Evolutionary conservation across 2,797 vertebrate genomes (phyloP).

Genomic region (Iguana delicatissima): DNA sequence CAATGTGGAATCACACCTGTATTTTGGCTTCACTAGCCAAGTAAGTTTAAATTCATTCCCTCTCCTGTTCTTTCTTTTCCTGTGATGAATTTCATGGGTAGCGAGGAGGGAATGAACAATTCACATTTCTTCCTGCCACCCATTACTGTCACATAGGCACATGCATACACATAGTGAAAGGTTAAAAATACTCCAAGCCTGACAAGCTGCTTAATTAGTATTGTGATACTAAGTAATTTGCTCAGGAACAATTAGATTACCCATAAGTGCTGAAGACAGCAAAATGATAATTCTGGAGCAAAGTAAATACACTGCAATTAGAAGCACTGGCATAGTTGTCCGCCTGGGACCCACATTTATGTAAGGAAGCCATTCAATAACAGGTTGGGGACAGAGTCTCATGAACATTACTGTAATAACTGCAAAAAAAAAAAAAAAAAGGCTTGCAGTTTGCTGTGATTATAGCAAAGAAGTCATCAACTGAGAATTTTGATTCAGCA

Average conservation of each 20-base stretch:
- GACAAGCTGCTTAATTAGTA: slow-evolving; percentile 23
- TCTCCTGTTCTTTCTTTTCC: not conserved
- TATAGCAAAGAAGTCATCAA: slow-evolving; percentile 53
- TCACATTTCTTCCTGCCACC: not conserved
- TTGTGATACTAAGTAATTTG: slow-evolving; percentile 53
- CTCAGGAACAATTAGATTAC: slow-evolving; percentile 54
- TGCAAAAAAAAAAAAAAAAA: slow-evolving; percentile 43
- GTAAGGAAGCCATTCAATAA: slow-evolving; percentile 55
- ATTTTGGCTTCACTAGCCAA: not conserved
- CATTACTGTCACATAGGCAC: not conserved
- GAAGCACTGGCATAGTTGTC: slow-evolving; percentile 36
- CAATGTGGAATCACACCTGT: not conserved
- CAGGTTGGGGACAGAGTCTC: slow-evolving; percentile 41
- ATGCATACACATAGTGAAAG: slow-evolving; percentile 1
- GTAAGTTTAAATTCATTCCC: not conserved
- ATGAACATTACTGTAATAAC: slow-evolving; percentile 48
- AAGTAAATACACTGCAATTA: slow-evolving; percentile 71
- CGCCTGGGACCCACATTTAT: slow-evolving; percentile 58
- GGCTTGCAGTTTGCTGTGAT: slow-evolving; percentile 52
- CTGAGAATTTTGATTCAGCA: slow-evolving; percentile 51
- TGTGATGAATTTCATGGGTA: not conserved
- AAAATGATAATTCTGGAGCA: slow-evolving; percentile 57
- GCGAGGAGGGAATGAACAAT: not conserved
- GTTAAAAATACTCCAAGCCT: slow-evolving; percentile 12
- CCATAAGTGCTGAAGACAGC: slow-evolving; percentile 65